A percentile compares a stretch with the other conserved stretches of the same genome.
These are phyloP conservation scores for Pongo abelii DNA, from an alignment of 2,113 vertebrate genomes.

Conservation along the genomic window DNA sequence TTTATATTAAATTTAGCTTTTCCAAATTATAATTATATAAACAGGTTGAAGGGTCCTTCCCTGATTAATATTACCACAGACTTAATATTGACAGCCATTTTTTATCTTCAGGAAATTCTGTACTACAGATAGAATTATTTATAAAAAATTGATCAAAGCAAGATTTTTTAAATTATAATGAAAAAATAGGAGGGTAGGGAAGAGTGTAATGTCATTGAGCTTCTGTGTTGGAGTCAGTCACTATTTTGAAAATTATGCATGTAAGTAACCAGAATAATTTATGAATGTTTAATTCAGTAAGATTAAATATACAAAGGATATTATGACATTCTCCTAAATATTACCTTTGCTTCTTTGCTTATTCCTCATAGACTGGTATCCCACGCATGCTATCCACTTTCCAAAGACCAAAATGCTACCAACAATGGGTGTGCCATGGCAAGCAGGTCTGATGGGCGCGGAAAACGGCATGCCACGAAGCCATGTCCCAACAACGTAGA, in stretches of 20 bases:
- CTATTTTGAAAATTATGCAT: neutral
- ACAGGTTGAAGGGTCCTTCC: neutral
- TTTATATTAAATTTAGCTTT: neutral
- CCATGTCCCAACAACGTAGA: constrained; percentile 84
- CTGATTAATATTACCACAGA: neutral
- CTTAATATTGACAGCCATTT: neutral
- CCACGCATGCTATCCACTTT: constrained; percentile 85
- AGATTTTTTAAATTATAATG: neutral
- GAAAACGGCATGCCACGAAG: constrained; percentile 81
- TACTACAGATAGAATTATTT: neutral
- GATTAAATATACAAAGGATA: neutral
- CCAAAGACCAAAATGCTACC: constrained; percentile 77
- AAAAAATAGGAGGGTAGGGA: neutral
- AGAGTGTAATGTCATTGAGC: neutral
- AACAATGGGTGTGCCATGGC: constrained; percentile 80
- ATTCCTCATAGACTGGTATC: constrained; percentile 83
- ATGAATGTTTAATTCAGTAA: neutral
- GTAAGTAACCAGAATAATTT: neutral
- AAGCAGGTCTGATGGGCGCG: constrained; percentile 76
- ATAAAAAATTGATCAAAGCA: neutral
- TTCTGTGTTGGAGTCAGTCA: neutral
- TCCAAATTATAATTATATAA: neutral
- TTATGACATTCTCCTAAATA: neutral
- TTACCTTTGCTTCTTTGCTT: neutral
- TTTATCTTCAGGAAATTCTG: neutral